Evolutionary conservation across 2,888 invertebrate species (phyloP).

Genomic region (Agrotis ipsilon): DNA sequence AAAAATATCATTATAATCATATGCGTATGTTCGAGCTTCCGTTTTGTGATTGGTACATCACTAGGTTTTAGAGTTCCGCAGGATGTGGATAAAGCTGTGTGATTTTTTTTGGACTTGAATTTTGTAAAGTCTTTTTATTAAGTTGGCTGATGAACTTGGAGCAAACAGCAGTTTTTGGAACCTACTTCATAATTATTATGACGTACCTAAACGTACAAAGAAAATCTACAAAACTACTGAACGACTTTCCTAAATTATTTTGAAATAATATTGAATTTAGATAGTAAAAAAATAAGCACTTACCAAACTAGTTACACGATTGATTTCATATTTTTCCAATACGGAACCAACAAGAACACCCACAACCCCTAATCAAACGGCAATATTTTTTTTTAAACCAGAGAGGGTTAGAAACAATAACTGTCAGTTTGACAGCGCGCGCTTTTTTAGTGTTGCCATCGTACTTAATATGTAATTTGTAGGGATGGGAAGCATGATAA

Average conservation of each 20-base stretch:
- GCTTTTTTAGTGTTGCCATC: conserved; percentile 84
- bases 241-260: background rate
- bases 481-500: conserved; percentile 85
- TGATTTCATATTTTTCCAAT: background rate
- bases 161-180: too few relatives aligned
- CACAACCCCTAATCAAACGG: conserved; percentile 35
- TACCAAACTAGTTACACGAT: too few relatives aligned
- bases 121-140: too few relatives aligned
- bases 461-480: conserved; percentile 89
- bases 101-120: background rate
- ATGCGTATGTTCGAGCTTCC: conserved; percentile 85
- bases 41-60: conserved; percentile 73
- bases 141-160: too few relatives aligned
- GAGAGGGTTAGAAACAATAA: conserved; percentile 73
- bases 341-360: conserved; percentile 39
- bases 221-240: background rate
- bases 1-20: conserved; percentile 89
- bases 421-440: conserved; percentile 84
- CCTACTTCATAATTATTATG: too few relatives aligned
- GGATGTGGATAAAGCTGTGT: background rate
- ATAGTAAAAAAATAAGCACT: background rate
- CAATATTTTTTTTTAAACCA: conserved; percentile 68
- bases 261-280: background rate
- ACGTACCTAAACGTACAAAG: background rate
- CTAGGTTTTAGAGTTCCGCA: conserved; percentile 59